Evolutionary conservation across 1,140 invertebrate genomes (phyloP).

Genomic region (Bombus huntii): DNA sequence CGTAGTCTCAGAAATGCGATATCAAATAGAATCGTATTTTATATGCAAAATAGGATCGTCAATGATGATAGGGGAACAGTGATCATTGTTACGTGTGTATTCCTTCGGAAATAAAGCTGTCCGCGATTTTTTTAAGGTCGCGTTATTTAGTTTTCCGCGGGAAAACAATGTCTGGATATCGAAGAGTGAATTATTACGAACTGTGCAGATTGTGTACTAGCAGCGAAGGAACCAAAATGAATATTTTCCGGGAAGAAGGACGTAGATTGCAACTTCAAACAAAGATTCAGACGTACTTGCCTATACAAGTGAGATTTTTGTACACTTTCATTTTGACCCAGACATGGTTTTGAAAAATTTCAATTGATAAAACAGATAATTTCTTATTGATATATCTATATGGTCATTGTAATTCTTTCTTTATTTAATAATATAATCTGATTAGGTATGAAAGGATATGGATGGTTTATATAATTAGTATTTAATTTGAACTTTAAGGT

Average conservation of each 20-base stretch:
- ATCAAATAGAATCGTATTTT: slow-evolving; percentile 62
- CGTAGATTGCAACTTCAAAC: slow-evolving; percentile 85
- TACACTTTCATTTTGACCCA: neutral
- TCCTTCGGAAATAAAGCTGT: slow-evolving; percentile 21
- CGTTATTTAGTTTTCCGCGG: slow-evolving; percentile 66
- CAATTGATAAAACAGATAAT: neutral
- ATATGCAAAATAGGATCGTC: slow-evolving; percentile 18
- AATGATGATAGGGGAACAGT: slow-evolving; percentile 49
- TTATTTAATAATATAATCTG: neutral
- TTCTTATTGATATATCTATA: neutral
- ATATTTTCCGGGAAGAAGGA: slow-evolving; percentile 87
- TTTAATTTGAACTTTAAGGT: slow-evolving; percentile 80
- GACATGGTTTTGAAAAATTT: neutral
- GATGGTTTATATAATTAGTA: neutral
- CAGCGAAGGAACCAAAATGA: slow-evolving; percentile 85
- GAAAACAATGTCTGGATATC: slow-evolving; percentile 85
- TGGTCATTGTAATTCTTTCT: neutral
- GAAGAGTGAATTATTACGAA: slow-evolving; percentile 88
- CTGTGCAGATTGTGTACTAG: slow-evolving; percentile 87
- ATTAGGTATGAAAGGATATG: neutral
- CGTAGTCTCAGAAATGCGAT: slow-evolving; percentile 62
- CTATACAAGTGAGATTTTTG: slow-evolving; percentile 83
- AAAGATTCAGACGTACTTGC: slow-evolving; percentile 86
- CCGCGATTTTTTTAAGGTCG: slow-evolving; percentile 42
- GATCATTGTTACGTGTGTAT: slow-evolving; percentile 46